These are phyloP conservation scores for Aphis gossypii DNA, from an alignment of 1,140 invertebrate genomes.

Conservation along the genomic window DNA sequence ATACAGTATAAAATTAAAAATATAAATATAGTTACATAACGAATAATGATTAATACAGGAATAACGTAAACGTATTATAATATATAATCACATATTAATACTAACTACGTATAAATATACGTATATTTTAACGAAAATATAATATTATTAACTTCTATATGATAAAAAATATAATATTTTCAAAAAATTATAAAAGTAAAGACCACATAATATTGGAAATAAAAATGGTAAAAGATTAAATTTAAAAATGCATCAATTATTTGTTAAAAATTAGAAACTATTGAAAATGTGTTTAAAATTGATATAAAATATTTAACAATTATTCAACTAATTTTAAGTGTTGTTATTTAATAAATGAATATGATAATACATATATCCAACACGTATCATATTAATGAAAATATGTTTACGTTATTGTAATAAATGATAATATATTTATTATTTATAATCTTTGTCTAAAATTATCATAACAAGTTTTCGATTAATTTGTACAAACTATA, in stretches of 20 bases:
- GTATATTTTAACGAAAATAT: not conserved
- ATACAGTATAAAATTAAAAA: no score
- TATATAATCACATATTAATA: not conserved
- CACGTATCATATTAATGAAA: not conserved
- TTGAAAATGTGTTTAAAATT: not conserved
- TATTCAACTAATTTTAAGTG: not conserved
- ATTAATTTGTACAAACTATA: not conserved
- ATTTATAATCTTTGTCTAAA: not conserved
- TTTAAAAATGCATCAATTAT: not conserved
- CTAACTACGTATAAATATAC: not conserved
- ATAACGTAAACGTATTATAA: no score
- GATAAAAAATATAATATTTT: not conserved
- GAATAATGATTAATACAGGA: no score
- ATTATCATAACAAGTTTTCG: not conserved
- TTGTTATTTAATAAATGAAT: not conserved
- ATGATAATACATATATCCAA: not conserved
- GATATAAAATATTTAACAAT: not conserved
- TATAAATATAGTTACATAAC: no score
- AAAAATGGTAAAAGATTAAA: not conserved
- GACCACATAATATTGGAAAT: not conserved
- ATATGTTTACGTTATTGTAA: not conserved
- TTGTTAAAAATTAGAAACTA: not conserved
- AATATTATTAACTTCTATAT: not conserved
- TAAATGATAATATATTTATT: not conserved
- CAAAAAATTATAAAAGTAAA: not conserved